A percentile compares a stretch with the other conserved stretches of the same genome.
Evolutionary conservation across 1,140 invertebrate genomes (phyloP).

Genomic region (fruit fly (Drosophila melanogaster)): Release_6_plus_ISO1_MT NT_033777.3:18123001-18123500

Average conservation of each 20-base stretch:
- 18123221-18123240: slow-evolving; percentile 28
- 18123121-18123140: slow-evolving; percentile 81
- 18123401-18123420: neutral
- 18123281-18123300: slow-evolving; percentile 76
- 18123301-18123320: slow-evolving; percentile 71
- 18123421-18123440: neutral
- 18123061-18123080: neutral
- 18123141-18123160: slow-evolving; percentile 78
- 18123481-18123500: slow-evolving; percentile 71
- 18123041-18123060: no score
- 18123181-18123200: slow-evolving; percentile 18
- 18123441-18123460: slow-evolving; percentile 1
- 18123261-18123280: slow-evolving; percentile 31
- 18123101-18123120: slow-evolving; percentile 57
- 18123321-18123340: slow-evolving; percentile 47
- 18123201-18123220: slow-evolving; percentile 49
- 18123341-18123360: slow-evolving; percentile 70
- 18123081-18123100: slow-evolving; percentile 11
- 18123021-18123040: neutral
- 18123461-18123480: slow-evolving; percentile 36
- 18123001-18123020: no score
- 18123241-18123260: slow-evolving; percentile 1
- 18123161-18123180: slow-evolving; percentile 53
- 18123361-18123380: slow-evolving; percentile 60
- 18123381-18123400: slow-evolving; percentile 25